phyloP scores from a whole-genome alignment of 2,113 vertebrate genomes.

The Rattus norvegicus region DNA sequence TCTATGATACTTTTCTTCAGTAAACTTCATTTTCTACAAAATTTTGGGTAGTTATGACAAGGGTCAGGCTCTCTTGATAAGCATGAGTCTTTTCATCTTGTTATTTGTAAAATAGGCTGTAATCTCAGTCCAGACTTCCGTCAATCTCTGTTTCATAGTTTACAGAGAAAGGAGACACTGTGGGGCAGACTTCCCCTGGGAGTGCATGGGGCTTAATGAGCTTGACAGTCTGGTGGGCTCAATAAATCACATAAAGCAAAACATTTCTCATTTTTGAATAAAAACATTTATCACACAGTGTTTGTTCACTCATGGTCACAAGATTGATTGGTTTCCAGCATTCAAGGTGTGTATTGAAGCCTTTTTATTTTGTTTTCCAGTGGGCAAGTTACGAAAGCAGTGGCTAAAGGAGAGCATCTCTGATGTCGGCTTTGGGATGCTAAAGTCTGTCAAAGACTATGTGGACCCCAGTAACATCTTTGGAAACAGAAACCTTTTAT shows the following conservation, averaged over 20 bases:
- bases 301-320: conserved; percentile 98
- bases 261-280: conserved; percentile 99
- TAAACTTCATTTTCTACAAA: conserved; percentile 66
- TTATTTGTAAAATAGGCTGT: conserved; percentile 80
- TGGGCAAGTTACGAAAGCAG: conserved; percentile 98
- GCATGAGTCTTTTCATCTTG: conserved; percentile 71
- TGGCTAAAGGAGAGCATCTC: conserved; percentile 98
- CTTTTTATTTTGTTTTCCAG: conserved; percentile 90
- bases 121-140: conserved; percentile 83
- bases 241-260: conserved; percentile 99
- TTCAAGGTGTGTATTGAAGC: conserved; percentile 90
- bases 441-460: conserved; percentile 97
- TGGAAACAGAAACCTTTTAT: conserved; percentile 98
- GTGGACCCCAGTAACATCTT: conserved; percentile 99
- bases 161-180: conserved; percentile 88
- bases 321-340: conserved; percentile 97
- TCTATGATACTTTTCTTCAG: conserved; percentile 41
- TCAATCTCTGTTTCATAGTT: conserved; percentile 87
- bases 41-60: conserved; percentile 50
- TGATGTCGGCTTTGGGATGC: conserved; percentile 96
- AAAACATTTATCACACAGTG: conserved; percentile 99
- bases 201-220: conserved; percentile 98
- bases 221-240: conserved; percentile 99
- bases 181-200: conserved; percentile 95
- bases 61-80: conserved; percentile 76